These are phyloP conservation scores for Anneissia japonica DNA, from an alignment of 35 echinoderm and acorn worm species.

Conservation along the genomic window DNA sequence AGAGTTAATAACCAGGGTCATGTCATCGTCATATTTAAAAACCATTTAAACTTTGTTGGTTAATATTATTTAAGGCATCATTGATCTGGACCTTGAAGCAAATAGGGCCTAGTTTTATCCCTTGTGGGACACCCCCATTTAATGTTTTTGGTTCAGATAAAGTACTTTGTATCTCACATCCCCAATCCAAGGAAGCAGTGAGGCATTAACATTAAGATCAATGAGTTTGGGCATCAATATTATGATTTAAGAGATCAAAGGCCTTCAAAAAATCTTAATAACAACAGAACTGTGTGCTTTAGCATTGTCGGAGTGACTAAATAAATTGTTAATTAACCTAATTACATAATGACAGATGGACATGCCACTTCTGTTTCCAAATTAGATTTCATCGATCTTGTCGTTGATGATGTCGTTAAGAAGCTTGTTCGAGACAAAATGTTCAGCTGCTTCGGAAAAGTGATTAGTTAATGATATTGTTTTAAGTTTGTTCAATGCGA, in stretches of 20 bases:
- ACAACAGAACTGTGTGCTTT: slow-evolving; percentile 18
- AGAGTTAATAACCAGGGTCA: slow-evolving; percentile 31
- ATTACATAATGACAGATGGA: slow-evolving; percentile 35
- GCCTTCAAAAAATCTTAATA: slow-evolving; percentile 57
- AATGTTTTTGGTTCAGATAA: slow-evolving; percentile 12
- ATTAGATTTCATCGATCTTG: slow-evolving; percentile 19
- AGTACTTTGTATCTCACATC: slow-evolving; percentile 6
- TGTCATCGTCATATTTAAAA: slow-evolving; percentile 69
- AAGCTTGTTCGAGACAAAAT: slow-evolving; percentile 38
- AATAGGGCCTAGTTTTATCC: slow-evolving; percentile 47
- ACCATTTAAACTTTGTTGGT: not conserved
- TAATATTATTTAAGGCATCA: slow-evolving; percentile 15
- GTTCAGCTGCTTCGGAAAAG: slow-evolving; percentile 35
- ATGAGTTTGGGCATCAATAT: slow-evolving; percentile 37
- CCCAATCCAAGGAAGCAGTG: slow-evolving; percentile 34
- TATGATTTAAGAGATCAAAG: slow-evolving; percentile 47
- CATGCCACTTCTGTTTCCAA: slow-evolving; percentile 37
- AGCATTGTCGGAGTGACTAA: slow-evolving; percentile 17
- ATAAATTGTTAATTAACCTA: slow-evolving; percentile 20
- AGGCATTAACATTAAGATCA: not conserved
- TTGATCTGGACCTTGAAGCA: slow-evolving; percentile 51
- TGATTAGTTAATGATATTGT: slow-evolving; percentile 40
- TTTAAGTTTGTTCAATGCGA: slow-evolving; percentile 36
- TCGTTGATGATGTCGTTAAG: slow-evolving; percentile 32
- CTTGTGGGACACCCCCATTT: slow-evolving; percentile 44